These are phyloP conservation scores for Ceratina australensis DNA, from an alignment of 1,140 invertebrate species.

Conservation along the genomic window DNA sequence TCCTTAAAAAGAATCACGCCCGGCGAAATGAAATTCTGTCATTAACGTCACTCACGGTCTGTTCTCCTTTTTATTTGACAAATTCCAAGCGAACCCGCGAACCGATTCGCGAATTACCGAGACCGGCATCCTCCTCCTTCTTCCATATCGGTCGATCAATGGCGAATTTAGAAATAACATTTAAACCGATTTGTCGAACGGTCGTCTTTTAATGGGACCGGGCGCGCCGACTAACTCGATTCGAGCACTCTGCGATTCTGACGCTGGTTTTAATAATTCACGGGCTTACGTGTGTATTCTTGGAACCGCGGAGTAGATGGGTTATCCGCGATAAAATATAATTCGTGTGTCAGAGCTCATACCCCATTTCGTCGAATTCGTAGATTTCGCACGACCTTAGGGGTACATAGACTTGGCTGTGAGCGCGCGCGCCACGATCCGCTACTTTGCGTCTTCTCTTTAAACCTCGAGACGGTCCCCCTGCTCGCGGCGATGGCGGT, in stretches of 20 bases:
- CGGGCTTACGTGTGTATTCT: slow-evolving; percentile 42
- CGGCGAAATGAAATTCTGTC: not conserved
- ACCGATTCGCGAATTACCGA: not conserved
- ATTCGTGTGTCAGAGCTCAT: slow-evolving; percentile 35
- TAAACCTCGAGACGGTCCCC: no score
- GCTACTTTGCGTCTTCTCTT: no score
- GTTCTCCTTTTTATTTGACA: not conserved
- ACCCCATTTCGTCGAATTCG: not conserved
- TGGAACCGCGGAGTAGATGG: slow-evolving; percentile 45
- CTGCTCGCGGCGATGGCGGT: no score
- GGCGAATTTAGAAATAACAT: slow-evolving; percentile 20
- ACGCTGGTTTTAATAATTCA: slow-evolving; percentile 61
- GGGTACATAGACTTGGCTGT: no score
- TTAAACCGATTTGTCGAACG: slow-evolving; percentile 18
- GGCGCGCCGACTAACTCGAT: slow-evolving; percentile 60
- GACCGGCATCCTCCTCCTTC: no score
- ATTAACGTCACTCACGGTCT: not conserved
- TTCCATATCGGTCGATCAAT: not conserved
- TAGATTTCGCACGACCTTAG: not conserved
- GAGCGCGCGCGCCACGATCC: no score
- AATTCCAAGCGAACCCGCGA: not conserved
- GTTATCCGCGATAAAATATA: slow-evolving; percentile 39
- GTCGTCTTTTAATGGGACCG: slow-evolving; percentile 47
- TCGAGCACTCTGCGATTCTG: slow-evolving; percentile 54
- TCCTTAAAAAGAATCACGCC: not conserved